Conservation (phyloP, 2,797 vertebrate genomes). For the Anguilla pacifica region DNA sequence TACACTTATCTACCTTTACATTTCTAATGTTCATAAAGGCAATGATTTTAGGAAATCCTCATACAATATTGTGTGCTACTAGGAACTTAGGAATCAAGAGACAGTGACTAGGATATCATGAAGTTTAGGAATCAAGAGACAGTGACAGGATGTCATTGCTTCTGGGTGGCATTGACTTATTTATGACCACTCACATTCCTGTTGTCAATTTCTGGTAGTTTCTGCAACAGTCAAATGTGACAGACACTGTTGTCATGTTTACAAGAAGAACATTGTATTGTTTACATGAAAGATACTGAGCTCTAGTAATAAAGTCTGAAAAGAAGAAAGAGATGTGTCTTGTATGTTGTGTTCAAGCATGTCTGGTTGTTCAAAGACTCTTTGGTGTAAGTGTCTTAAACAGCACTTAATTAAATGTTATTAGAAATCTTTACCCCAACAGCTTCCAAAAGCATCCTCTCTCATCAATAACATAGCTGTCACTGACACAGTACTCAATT, state of each 20-base stretch:
- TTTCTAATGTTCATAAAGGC: neutral
- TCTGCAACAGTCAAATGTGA: neutral
- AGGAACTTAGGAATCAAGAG: neutral
- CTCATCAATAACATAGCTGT: slow-evolving; percentile 19
- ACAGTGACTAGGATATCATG: neutral
- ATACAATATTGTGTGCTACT: neutral
- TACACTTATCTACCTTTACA: neutral
- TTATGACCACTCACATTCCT: neutral
- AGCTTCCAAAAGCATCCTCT: neutral
- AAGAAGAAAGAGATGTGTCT: neutral
- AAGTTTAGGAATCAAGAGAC: neutral
- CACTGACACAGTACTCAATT: neutral
- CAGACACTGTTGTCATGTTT: neutral
- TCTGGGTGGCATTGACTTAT: neutral
- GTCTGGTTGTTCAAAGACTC: neutral
- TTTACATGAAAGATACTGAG: slow-evolving; percentile 8
- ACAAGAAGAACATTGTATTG: neutral
- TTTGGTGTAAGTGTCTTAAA: neutral
- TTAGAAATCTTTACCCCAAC: slow-evolving; percentile 30
- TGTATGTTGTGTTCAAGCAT: slow-evolving; percentile 4
- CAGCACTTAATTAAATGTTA: slow-evolving; percentile 21
- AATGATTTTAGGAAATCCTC: neutral
- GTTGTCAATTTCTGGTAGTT: neutral
- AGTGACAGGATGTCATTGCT: neutral
- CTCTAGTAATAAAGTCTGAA: neutral